A percentile compares a stretch with the other conserved stretches of the same genome.
These are phyloP conservation scores for Drosophila neonasuta DNA, from an alignment of 2,888 invertebrate species.

Conservation along the genomic window DNA sequence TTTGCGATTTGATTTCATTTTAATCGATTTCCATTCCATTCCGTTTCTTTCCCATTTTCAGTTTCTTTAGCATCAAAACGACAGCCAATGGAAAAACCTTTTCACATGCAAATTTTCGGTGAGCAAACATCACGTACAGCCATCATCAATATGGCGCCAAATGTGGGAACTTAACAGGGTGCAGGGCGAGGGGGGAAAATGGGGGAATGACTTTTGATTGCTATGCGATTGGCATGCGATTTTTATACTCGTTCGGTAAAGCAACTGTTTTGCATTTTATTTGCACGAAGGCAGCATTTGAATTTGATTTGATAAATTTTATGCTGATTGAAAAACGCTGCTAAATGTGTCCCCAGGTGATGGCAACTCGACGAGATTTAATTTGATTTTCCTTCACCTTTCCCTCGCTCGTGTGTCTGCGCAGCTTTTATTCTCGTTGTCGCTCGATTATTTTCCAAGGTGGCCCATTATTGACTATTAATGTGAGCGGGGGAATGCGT, in stretches of 20 bases:
- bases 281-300: conserved; percentile 58
- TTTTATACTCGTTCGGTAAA: conserved; percentile 51
- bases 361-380: conserved; percentile 35
- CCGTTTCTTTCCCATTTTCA: conserved; percentile 48
- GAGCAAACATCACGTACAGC: conserved; percentile 65
- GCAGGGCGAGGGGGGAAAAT: not conserved
- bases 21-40: conserved; percentile 69
- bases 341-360: conserved; percentile 72
- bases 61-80: conserved; percentile 3
- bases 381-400: conserved; percentile 43
- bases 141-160: conserved; percentile 61
- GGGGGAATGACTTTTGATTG: conserved; percentile 52
- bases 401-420: not conserved
- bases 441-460: conserved; percentile 68
- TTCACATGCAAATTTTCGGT: conserved; percentile 70
- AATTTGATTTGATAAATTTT: conserved; percentile 77
- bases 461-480: conserved; percentile 75
- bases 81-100: conserved; percentile 56
- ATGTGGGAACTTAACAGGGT: not conserved
- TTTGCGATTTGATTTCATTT: conserved; percentile 71
- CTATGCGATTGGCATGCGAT: conserved; percentile 69
- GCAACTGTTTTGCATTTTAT: conserved; percentile 65
- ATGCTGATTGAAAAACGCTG: conserved; percentile 75
- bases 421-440: not conserved
- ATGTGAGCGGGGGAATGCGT: conserved; percentile 67